Evolutionary conservation across 1,140 invertebrate species (phyloP).

Genomic region (Papilio xuthus): DNA sequence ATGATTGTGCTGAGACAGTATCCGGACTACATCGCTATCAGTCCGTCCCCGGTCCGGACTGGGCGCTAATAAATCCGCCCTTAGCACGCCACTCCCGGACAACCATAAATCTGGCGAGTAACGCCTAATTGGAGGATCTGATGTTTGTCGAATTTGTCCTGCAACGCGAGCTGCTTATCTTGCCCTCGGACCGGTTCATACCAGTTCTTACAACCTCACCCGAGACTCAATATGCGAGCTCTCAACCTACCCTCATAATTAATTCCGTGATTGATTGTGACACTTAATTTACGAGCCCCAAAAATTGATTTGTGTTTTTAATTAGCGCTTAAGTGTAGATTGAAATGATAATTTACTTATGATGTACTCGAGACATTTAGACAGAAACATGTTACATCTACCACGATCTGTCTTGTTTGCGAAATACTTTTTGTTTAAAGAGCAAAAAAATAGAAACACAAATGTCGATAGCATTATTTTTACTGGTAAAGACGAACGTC

Average conservation of each 20-base stretch:
- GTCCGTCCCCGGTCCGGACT: conserved; percentile 16
- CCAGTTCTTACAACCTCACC: conserved; percentile 31
- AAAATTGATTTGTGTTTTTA: conserved; percentile 40
- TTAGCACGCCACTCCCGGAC: conserved; percentile 35
- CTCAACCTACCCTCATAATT: conserved; percentile 44
- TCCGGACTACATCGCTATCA: conserved; percentile 10
- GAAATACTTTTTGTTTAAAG: neutral
- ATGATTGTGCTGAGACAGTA: conserved; percentile 22
- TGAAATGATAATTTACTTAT: conserved; percentile 1
- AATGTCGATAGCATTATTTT: neutral
- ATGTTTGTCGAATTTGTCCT: conserved; percentile 48
- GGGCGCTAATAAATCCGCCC: conserved; percentile 39
- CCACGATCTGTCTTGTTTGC: neutral
- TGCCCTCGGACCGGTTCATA: conserved; percentile 30
- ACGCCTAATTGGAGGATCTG: conserved; percentile 45
- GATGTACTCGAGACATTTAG: neutral
- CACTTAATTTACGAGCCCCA: conserved; percentile 29
- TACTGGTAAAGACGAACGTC: too few relatives aligned
- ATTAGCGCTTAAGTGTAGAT: conserved; percentile 22
- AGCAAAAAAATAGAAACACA: neutral
- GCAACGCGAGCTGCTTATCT: conserved; percentile 41
- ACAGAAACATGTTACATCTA: neutral
- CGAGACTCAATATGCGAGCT: neutral
- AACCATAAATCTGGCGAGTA: conserved; percentile 42
- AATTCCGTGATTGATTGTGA: conserved; percentile 46